Evolutionary conservation across 2,113 vertebrate species (phyloP).

Genomic region (Corydoras maculifer): DNA sequence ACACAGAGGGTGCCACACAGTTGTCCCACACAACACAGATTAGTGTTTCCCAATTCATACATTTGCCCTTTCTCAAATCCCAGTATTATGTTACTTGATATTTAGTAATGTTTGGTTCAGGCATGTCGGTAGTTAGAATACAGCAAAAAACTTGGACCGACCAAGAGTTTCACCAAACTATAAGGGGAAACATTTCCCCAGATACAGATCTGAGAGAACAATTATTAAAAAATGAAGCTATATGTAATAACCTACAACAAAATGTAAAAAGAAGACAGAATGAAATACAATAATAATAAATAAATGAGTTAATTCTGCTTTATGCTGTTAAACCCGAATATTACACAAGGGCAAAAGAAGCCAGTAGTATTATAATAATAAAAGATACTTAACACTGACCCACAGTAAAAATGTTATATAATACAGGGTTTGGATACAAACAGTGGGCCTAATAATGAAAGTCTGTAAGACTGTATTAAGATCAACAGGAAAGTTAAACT

Average conservation of each 20-base stretch:
- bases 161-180: neutral
- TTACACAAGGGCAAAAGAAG: no score
- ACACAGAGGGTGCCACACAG: slow-evolving; percentile 1
- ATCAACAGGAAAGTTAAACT: no score
- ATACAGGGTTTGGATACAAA: no score
- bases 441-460: no score
- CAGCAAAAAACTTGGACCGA: slow-evolving; percentile 3
- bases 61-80: slow-evolving; percentile 23
- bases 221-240: neutral
- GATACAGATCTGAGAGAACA: slow-evolving; percentile 17
- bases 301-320: no score
- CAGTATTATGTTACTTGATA: slow-evolving; percentile 10
- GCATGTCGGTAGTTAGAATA: slow-evolving; percentile 16
- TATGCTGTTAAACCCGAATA: no score
- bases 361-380: no score
- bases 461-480: no score
- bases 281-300: no score
- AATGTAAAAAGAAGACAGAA: no score
- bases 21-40: slow-evolving; percentile 31
- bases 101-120: slow-evolving; percentile 2
- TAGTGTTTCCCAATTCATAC: slow-evolving; percentile 13
- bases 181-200: slow-evolving; percentile 13
- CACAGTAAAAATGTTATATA: no score
- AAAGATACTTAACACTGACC: no score
- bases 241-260: neutral